Evolutionary conservation across 1,140 invertebrate genomes (phyloP), one percentile per base, ranked within the genome.

Genomic region (Delia radicum): DNA sequence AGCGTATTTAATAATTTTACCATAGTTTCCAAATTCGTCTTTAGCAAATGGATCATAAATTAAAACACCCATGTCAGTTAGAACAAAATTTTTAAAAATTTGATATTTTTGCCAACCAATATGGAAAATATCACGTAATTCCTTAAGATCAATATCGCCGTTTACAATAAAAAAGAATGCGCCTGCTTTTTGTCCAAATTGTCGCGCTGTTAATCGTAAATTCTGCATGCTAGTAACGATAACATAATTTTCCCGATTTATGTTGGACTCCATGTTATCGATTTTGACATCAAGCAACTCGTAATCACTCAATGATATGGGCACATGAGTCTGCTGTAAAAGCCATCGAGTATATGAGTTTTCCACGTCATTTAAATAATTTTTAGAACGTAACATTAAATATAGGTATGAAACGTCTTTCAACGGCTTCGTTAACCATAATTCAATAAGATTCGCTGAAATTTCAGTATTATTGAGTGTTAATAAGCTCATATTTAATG

Each of bases 11-110:
- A 79, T 78, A 13, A 82, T 79, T 29, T 27, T 42, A 1, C 48
- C 62, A 77, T 79, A 85, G 0, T 77, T 71, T 2, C 29, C 21
- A 0, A 61, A 1, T n/a, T 76, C 48, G 5, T 28, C 48, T 1
- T 73, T 71, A 6, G 10, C 27, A 31, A 85, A 85, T 1, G 83
- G 83, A 81, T 85, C 78, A 21, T 81, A 85, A 8, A 85, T 77
- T 1, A 80, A 72, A 3, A 82, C 12, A 6, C 24, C 76, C 2
- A 28, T n/a, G 8, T 10, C 8, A 37, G 74, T 73, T 12, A 75
- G 37, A 27, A 77, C 3, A 21, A 75, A 74, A 69, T 6, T 67
- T n/a, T 74, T 75, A 28, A 24, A 75, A 33, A 73, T 62, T 15
- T 55, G 67, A 24, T 71, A 72, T 6, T 55, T 42, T n/a, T 18